Conservation (phyloP, 2,113 vertebrate species). For the Syngnathus floridae region DNA sequence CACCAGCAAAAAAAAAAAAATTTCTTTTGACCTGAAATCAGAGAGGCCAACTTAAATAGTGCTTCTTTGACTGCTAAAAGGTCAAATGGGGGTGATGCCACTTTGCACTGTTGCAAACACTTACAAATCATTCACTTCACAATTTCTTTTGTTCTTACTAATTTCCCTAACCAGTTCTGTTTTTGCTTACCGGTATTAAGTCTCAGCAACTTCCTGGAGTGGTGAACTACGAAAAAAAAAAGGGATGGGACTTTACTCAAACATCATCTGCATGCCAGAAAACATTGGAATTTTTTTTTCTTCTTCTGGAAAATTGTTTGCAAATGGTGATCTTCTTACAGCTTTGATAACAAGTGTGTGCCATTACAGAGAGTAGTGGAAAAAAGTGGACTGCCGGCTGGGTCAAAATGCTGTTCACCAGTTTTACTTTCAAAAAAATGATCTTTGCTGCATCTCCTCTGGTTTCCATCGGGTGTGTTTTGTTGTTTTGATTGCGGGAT, state of each 20-base stretch:
- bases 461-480: constrained; percentile 47
- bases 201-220: constrained; percentile 24
- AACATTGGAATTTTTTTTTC: constrained; percentile 21
- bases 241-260: constrained; percentile 18
- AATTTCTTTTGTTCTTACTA: constrained; percentile 26
- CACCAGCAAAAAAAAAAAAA: constrained; percentile 56
- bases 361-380: constrained; percentile 14
- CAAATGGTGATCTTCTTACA: constrained; percentile 19
- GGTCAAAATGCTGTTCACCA: constrained; percentile 5
- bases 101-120: constrained; percentile 57
- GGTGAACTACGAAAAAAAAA: constrained; percentile 25
- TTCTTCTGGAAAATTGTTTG: constrained; percentile 30
- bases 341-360: constrained; percentile 24
- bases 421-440: constrained; percentile 7
- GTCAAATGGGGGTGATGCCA: constrained; percentile 30
- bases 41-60: constrained; percentile 14
- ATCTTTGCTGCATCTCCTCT: constrained; percentile 54
- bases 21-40: constrained; percentile 35
- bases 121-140: constrained; percentile 35
- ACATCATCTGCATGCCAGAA: constrained; percentile 50
- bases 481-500: constrained; percentile 43
- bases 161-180: constrained; percentile 29
- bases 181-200: constrained; percentile 12
- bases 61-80: constrained; percentile 10
- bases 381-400: constrained; percentile 17